Evolutionary conservation across 2,888 invertebrate genomes (phyloP), one percentile per base, ranked within the genome.

Genomic region (Calameuta filiformis): DNA sequence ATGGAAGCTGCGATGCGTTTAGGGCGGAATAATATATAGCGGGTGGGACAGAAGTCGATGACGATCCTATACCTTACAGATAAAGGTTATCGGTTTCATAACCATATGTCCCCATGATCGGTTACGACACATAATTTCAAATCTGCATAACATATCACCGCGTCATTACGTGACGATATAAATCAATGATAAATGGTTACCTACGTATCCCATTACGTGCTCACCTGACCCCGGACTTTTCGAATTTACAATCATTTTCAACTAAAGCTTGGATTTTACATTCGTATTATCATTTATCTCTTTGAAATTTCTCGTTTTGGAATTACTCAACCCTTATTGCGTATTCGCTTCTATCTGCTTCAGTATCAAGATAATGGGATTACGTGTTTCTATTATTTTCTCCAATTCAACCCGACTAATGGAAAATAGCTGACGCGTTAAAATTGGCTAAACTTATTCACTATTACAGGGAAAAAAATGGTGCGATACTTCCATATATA

Each of bases 1-100:
- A 88, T 87, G 85, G 82, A 56, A 56, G 82, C 79, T 77, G 80
- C 82, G 82, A 81, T 75, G 83, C 83, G 81, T 85, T 83, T 83
- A 81, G 83, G 81, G 79, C 75, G 83, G 87, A 86, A 88, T 88
- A 88, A 88, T 87, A 84, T 83, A 85, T 83, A 82, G 79, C 71
- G 31, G 68, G 40, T 68, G 73, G 35, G 23, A 11, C 35, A 73
- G 73, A 40, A 79, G 68, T 73, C 31, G 12, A 71, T 35, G 71
- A 15, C 11, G 12, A 34, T 71, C 30, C 15, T 56, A 23, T 56
- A 56, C 56, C 23, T 56, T 1, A 15, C 23, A 56, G 56, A 68
- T 12, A 76, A 71, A 76, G 35, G 73, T 69, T 71, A 35, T 12
- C 37, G 56, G 76, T 81, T 79, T 80, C 76, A 75, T 80, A 80